Percentiles rank a stretch among this genome's conserved stretches.
Evolutionary conservation across 2,888 invertebrate species (phyloP).

Genomic region (Gasteruption jaculator): DNA sequence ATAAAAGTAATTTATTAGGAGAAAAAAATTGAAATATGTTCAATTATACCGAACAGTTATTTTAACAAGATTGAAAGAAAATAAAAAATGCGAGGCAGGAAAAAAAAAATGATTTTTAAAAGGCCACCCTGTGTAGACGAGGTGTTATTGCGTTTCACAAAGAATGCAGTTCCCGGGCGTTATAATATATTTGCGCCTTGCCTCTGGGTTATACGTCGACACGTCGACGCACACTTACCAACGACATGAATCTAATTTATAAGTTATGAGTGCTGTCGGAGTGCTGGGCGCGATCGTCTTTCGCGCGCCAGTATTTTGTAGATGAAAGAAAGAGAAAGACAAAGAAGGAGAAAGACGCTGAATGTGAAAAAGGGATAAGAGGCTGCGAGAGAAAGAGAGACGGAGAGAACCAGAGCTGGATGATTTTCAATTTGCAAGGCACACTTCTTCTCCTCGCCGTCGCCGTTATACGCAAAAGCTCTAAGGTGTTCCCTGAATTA

Average conservation of each 20-base stretch:
- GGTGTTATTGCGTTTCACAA: conserved; percentile 31
- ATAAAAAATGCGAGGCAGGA: no score
- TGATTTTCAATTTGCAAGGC: no score
- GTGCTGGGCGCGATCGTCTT: conserved; percentile 20
- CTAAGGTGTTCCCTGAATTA: no score
- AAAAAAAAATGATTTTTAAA: no score
- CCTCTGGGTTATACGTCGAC: conserved; percentile 22
- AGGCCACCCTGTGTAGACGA: conserved; percentile 16
- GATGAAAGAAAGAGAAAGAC: conserved; percentile 2
- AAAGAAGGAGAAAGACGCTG: not conserved
- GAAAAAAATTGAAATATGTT: no score
- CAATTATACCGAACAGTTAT: no score
- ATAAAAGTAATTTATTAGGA: no score
- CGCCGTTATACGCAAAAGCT: no score
- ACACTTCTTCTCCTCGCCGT: no score
- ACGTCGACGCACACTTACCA: conserved; percentile 21
- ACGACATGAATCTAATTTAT: conserved; percentile 31
- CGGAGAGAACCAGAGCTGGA: no score
- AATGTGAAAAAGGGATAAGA: not conserved
- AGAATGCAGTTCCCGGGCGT: conserved; percentile 31
- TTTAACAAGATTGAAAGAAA: no score
- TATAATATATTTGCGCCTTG: conserved; percentile 28
- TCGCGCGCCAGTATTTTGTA: conserved; percentile 25
- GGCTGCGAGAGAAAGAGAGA: no score
- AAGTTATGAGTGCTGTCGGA: conserved; percentile 29